Percentiles rank a stretch among this genome's conserved stretches.
phyloP scores from a whole-genome alignment of 2,888 invertebrate species.

The Acanthosepion lycidas region DNA sequence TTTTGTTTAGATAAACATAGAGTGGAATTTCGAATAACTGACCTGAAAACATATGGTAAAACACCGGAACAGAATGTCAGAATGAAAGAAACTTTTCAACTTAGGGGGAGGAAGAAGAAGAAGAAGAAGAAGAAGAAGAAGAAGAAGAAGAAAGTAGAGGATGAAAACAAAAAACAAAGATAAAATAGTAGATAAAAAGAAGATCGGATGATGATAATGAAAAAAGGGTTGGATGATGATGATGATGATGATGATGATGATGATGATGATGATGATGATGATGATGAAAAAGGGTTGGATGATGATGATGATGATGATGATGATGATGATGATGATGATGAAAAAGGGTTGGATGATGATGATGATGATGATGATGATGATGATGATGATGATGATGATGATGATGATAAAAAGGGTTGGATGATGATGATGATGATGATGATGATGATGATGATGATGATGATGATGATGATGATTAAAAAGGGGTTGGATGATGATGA shows the following conservation, averaged over 20 bases:
- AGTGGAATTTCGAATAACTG: not conserved
- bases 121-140: not conserved
- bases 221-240: not conserved
- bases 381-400: too few species aligned
- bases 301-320: not conserved
- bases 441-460: not conserved
- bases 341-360: not conserved
- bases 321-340: too few species aligned
- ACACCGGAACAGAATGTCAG: not conserved
- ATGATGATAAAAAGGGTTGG: too few species aligned
- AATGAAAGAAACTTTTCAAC: not conserved
- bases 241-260: too few species aligned
- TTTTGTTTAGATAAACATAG: not conserved
- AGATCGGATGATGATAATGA: not conserved
- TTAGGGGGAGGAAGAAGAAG: not conserved
- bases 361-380: too few species aligned
- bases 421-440: too few species aligned
- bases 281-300: not conserved
- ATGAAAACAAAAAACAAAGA: not conserved
- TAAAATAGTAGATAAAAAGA: fast-evolving
- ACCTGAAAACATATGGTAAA: not conserved
- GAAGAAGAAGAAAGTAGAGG: not conserved
- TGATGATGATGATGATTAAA: not conserved
- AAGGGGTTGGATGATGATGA: too few species aligned
- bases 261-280: too few species aligned